Evolutionary conservation across 2,113 vertebrate genomes (phyloP).

Genomic region (Phylloscopus trochiloides): DNA sequence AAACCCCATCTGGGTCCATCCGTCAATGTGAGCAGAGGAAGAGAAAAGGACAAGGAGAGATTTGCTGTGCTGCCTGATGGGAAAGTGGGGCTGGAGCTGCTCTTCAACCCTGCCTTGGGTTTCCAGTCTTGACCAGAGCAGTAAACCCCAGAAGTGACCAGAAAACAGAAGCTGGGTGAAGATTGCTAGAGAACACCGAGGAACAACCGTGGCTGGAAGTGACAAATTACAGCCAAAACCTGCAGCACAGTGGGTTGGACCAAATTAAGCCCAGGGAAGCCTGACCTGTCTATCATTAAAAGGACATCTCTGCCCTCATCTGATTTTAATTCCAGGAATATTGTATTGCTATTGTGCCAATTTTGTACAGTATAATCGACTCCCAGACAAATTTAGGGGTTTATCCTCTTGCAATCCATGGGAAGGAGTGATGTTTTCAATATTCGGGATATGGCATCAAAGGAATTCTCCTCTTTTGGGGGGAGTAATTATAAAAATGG

Average conservation of each 20-base stretch:
- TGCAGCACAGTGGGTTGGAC: not conserved
- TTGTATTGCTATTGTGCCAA: not conserved
- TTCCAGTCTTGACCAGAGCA: not conserved
- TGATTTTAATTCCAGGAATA: not conserved
- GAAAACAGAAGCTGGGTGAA: not conserved
- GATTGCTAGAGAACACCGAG: not conserved
- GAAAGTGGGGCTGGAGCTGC: not conserved
- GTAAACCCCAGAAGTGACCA: not conserved
- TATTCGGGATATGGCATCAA: not conserved
- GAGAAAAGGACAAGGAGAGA: not conserved
- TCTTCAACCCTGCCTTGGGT: not conserved
- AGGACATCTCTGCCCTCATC: not conserved
- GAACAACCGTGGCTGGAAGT: not conserved
- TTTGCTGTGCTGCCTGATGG: not conserved
- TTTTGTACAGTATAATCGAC: not conserved
- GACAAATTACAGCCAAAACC: not conserved
- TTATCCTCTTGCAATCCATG: not conserved
- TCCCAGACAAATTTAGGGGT: not conserved
- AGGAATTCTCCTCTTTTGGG: not conserved
- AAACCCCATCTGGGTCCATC: not conserved
- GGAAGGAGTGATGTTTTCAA: not conserved
- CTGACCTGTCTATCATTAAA: not conserved
- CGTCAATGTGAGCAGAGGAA: rapidly evolving
- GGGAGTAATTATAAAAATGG: not conserved
- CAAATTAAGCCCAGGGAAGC: not conserved